Evolutionary conservation across 2,113 vertebrate genomes (phyloP).

Genomic region (Ceyx melanurus): DNA sequence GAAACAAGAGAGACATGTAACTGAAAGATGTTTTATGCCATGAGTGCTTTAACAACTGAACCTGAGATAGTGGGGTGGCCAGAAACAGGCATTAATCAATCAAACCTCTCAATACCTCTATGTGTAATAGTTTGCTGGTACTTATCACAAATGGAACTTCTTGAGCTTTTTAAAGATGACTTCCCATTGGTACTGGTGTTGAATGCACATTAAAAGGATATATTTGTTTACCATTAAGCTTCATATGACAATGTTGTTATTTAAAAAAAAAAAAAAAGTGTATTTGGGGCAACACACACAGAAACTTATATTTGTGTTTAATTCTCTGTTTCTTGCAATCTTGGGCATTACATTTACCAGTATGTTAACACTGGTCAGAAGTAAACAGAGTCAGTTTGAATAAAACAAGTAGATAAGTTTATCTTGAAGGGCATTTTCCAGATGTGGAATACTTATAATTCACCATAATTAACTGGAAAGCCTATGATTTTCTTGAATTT

Average conservation of each 20-base stretch:
- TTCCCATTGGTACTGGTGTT: not conserved
- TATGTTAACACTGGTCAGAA: not conserved
- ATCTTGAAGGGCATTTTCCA: not conserved
- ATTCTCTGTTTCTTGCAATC: not conserved
- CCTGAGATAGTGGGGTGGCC: not conserved
- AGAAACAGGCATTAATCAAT: not conserved
- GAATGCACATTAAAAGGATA: not conserved
- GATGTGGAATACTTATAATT: slow-evolving; percentile 1
- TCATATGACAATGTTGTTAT: not conserved
- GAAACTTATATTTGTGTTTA: not conserved
- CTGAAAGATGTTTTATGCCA: not conserved
- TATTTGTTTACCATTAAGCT: not conserved
- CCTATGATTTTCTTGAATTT: slow-evolving; percentile 44
- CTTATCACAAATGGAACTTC: not conserved
- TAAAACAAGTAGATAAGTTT: not conserved
- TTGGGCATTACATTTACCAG: not conserved
- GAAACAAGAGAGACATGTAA: not conserved
- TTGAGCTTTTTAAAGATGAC: not conserved
- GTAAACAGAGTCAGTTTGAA: not conserved
- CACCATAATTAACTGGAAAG: slow-evolving; percentile 6
- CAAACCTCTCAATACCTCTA: not conserved
- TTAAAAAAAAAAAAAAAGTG: not conserved
- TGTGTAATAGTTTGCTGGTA: not conserved
- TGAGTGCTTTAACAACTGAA: not conserved
- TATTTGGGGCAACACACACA: not conserved